Evolutionary conservation across 2,888 invertebrate genomes (phyloP), one percentile per base, ranked within the genome.

Genomic region (Parelbella ahira): DNA sequence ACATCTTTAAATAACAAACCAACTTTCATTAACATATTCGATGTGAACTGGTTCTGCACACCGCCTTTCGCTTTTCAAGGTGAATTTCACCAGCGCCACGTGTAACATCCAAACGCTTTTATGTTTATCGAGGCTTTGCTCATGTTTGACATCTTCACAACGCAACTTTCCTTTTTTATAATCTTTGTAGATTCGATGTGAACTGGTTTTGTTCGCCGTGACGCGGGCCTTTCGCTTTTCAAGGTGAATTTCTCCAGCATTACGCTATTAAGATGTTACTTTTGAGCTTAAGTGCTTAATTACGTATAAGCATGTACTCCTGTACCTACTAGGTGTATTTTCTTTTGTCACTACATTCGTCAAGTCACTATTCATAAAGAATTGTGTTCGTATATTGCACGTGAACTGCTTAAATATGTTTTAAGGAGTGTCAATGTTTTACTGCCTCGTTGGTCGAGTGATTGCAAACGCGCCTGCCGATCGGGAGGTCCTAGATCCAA

Each of bases 1-100:
- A n/a, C n/a, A n/a, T n/a, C n/a, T n/a, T n/a, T n/a, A n/a, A n/a
- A n/a, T n/a, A n/a, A n/a, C 11, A 2, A 2, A 11, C 3, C 10
- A 25, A 25, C 20, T 21, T 20, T 32, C 32, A n/a, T 32, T 21
- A 12, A 12, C 12, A 12, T 1, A n/a, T 34, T 38, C 36, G 28
- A 21, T 30, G 20, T 41, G 18, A 29, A 33, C 51, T 45, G 44
- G 53, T 49, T 37, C 38, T 39, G 27, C 39, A 43, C 60, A 63
- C 63, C 63, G 58, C 79, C 83, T 83, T 83, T 83, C 84, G 81
- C 82, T 84, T 80, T 82, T 80, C 81, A 83, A 79, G 76, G 80
- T 77, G 73, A 82, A 82, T 30, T 34, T 34, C 15, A 34, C 34
- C 15, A 34, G 5, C 9, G 4, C 7, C 10, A 32, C 13, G 12